Evolutionary conservation across 2,113 vertebrate species (phyloP), one percentile per base, ranked within the genome.

Genomic region (Thamnophis sirtalis): DNA sequence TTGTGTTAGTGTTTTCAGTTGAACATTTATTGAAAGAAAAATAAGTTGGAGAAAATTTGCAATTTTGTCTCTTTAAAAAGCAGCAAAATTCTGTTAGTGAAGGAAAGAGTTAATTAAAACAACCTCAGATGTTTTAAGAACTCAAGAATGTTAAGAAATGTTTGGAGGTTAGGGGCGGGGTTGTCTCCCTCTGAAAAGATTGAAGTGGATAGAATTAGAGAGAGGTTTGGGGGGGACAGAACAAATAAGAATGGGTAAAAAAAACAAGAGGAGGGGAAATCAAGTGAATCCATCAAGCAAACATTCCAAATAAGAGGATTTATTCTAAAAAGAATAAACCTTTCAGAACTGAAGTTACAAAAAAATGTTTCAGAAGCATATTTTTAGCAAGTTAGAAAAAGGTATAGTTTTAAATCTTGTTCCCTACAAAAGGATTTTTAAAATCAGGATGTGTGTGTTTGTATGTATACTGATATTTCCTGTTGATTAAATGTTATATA

Each of bases 261-360:
- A 49, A 80, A 26, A n/a, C 24, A 28, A 92, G 19, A 86, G 85
- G 54, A 87, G 63, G 56, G 90, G 43, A 91, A 92, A 94, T 93
- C 73, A 93, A 96, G 93, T 94, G 94, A 95, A 96, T 89, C 95
- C 96, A 95, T 96, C 95, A 90, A 94, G 93, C 92, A 94, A 92
- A 93, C 94, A 96, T 95, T 95, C 96, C 96, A 95, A 93, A 96
- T 95, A 91, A 95, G 86, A 93, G 95, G 93, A 90, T 94, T 96
- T 93, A 88, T 94, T 88, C 8, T 94, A 87, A 91, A 90, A 93
- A 94, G 96, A 95, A 95, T 94, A 95, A 95, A 95, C 89, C 55
- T 92, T 68, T 24, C 84, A 93, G 53, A 63, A 93, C 24, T 94
- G 68, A n/a, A 68, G 33, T 56, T 43, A 43, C 43, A 17, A 88